Percentiles rank a stretch among this genome's conserved stretches.
Evolutionary conservation across 1,140 invertebrate genomes (phyloP).

Genomic region (Drosophila setifemur): DNA sequence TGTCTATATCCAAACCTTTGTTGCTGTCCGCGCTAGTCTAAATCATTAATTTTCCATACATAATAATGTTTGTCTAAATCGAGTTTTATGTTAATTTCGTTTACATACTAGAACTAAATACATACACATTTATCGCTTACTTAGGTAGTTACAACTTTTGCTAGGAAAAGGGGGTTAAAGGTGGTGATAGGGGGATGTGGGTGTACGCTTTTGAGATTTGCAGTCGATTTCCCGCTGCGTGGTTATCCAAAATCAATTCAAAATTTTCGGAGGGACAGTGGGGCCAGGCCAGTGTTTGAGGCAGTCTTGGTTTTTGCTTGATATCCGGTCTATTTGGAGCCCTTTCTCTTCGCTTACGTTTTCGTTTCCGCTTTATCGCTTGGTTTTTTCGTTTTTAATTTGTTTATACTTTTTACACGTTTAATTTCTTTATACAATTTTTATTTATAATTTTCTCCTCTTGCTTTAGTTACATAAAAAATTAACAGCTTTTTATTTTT

Average conservation of each 20-base stretch:
- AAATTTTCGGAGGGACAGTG: slow-evolving; percentile 83
- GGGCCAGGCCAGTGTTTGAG: slow-evolving; percentile 82
- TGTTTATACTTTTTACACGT: slow-evolving; percentile 72
- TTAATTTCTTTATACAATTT: slow-evolving; percentile 84
- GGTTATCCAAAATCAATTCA: background rate
- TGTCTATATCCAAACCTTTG: slow-evolving; percentile 66
- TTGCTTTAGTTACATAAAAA: slow-evolving; percentile 89
- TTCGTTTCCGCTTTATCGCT: slow-evolving; percentile 39
- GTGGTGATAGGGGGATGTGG: background rate
- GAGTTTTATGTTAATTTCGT: slow-evolving; percentile 35
- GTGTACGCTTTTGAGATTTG: slow-evolving; percentile 41
- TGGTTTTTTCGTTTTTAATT: slow-evolving; percentile 61
- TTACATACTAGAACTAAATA: slow-evolving; percentile 74
- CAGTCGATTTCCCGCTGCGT: slow-evolving; percentile 14
- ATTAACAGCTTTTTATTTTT: slow-evolving; percentile 86
- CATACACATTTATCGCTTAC: slow-evolving; percentile 63
- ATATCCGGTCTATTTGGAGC: slow-evolving; percentile 90
- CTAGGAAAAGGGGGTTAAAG: slow-evolving; percentile 17
- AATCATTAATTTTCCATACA: slow-evolving; percentile 61
- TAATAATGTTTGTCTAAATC: slow-evolving; percentile 49
- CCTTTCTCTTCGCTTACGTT: slow-evolving; percentile 78
- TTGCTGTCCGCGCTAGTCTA: slow-evolving; percentile 55
- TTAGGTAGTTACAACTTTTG: slow-evolving; percentile 57
- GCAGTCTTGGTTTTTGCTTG: slow-evolving; percentile 65
- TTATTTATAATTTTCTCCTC: slow-evolving; percentile 82